These are phyloP conservation scores for Otolemur crassicaudatus DNA, from an alignment of 2,797 vertebrate species.

Conservation along the genomic window DNA sequence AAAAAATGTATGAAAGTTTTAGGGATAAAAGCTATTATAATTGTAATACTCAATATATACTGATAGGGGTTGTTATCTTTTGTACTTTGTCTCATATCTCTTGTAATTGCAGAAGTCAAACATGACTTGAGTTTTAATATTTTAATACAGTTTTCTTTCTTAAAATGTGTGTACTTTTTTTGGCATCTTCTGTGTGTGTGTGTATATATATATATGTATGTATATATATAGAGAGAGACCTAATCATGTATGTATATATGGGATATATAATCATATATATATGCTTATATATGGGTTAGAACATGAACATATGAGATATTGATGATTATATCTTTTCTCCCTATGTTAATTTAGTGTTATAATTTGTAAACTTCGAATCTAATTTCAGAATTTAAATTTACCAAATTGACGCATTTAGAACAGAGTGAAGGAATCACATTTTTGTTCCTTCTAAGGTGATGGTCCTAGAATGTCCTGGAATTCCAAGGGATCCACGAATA, in stretches of 20 bases:
- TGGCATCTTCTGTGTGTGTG: not conserved
- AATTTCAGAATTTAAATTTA: conserved; percentile 51
- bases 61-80: no score
- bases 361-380: conserved; percentile 45
- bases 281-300: not conserved
- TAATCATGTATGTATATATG: not conserved
- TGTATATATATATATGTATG: not conserved
- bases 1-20: no score
- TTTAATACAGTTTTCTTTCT: no score
- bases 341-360: conserved; percentile 11
- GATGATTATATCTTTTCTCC: conserved; percentile 20
- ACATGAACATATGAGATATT: conserved; percentile 13
- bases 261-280: not conserved
- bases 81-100: no score
- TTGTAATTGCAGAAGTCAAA: no score
- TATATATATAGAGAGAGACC: not conserved
- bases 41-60: no score
- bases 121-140: no score
- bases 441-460: not conserved
- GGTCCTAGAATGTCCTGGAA: not conserved
- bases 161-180: no score
- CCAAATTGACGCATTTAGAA: not conserved
- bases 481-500: conserved; percentile 35
- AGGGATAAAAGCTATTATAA: no score
- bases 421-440: not conserved